A percentile compares a stretch with the other conserved stretches of the same genome.
Conservation (phyloP, 2,113 vertebrate species). For the Turdus rufiventris region DNA sequence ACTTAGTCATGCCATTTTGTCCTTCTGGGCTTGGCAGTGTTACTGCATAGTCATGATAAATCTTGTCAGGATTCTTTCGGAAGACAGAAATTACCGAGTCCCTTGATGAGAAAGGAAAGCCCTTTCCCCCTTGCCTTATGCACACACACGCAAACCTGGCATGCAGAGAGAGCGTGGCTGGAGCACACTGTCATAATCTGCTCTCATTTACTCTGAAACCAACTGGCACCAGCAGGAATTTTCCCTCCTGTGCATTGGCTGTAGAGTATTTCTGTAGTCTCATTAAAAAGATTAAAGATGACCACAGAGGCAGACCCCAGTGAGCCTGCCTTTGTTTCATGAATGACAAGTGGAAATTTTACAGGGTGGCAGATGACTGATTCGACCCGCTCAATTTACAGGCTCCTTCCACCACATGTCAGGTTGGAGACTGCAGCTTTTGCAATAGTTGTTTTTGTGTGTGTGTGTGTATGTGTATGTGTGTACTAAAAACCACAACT, state of each 20-base stretch:
- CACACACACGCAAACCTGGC: neutral
- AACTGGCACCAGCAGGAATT: conserved; percentile 18
- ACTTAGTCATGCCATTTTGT: neutral
- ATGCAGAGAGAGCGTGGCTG: neutral
- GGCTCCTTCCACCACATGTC: conserved; percentile 64
- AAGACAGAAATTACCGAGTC: neutral
- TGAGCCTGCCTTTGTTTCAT: neutral
- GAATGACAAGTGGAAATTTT: conserved; percentile 49
- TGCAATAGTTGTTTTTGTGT: neutral
- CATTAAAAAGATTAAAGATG: conserved; percentile 72
- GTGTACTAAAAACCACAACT: conserved; percentile 24
- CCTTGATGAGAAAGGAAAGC: neutral
- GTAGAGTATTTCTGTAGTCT: conserved; percentile 47
- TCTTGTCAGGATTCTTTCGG: neutral
- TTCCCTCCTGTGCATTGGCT: conserved; percentile 29
- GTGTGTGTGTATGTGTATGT: neutral
- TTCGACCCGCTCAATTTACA: conserved; percentile 41
- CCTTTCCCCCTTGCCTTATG: neutral
- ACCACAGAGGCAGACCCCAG: conserved; percentile 51
- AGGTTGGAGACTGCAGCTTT: conserved; percentile 44
- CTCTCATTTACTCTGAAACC: conserved; percentile 15
- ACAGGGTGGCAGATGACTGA: conserved; percentile 60
- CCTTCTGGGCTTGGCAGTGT: neutral
- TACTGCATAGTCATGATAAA: neutral
- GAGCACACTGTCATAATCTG: neutral